Conservation (phyloP, 1,140 invertebrate genomes). For the Drosophila serrata region DNA sequence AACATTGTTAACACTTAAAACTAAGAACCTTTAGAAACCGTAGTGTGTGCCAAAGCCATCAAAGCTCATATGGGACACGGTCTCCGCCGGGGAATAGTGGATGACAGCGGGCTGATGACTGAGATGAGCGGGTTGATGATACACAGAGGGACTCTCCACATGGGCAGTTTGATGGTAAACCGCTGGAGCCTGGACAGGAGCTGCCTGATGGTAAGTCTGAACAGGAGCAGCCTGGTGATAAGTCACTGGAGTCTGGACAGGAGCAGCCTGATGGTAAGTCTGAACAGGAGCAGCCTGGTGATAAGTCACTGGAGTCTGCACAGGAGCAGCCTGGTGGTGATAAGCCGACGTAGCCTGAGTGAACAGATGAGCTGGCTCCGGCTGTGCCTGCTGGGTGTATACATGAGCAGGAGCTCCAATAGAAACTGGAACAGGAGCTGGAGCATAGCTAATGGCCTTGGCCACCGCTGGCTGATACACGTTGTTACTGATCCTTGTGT, state of each 20-base stretch:
- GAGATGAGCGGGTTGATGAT: conserved; percentile 30
- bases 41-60: conserved; percentile 86
- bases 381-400: conserved; percentile 24
- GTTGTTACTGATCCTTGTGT: conserved; percentile 88
- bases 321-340: conserved; percentile 32
- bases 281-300: conserved; percentile 39
- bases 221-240: conserved; percentile 40
- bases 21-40: conserved; percentile 82
- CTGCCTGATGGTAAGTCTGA: conserved; percentile 45
- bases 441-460: conserved; percentile 79
- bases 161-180: conserved; percentile 54
- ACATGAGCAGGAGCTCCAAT: conserved; percentile 57
- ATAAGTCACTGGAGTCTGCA: conserved; percentile 49
- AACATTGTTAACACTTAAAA: background rate
- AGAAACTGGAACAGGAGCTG: conserved; percentile 51
- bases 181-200: conserved; percentile 56
- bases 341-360: conserved; percentile 44
- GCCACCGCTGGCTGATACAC: conserved; percentile 85
- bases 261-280: conserved; percentile 37
- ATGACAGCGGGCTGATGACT: conserved; percentile 70
- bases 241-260: conserved; percentile 46
- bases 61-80: conserved; percentile 87
- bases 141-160: conserved; percentile 11
- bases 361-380: conserved; percentile 22
- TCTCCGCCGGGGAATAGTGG: conserved; percentile 86